These are phyloP conservation scores for Gryon sp. DNA, from an alignment of 1,140 invertebrate species.

Conservation along the genomic window DNA sequence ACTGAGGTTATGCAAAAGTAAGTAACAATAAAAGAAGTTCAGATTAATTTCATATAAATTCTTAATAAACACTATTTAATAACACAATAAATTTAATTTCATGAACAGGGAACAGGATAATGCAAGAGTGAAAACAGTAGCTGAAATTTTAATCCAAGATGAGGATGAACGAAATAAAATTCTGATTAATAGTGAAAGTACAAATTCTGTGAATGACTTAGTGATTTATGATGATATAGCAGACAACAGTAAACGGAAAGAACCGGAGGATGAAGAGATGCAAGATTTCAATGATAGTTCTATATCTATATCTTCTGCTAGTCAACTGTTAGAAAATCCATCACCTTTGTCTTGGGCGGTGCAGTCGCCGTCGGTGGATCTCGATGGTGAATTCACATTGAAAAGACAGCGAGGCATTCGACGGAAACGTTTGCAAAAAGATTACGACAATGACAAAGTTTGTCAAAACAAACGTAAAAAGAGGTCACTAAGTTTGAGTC, in stretches of 20 bases:
- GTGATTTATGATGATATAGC: slow-evolving; percentile 71
- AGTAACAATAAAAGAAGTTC: slow-evolving; percentile 11
- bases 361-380: slow-evolving; percentile 71
- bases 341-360: slow-evolving; percentile 76
- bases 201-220: slow-evolving; percentile 24
- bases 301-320: slow-evolving; percentile 75
- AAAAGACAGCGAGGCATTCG: slow-evolving; percentile 77
- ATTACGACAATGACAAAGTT: slow-evolving; percentile 57
- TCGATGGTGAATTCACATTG: slow-evolving; percentile 75
- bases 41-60: background rate
- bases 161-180: slow-evolving; percentile 68
- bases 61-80: background rate
- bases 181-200: slow-evolving; percentile 36
- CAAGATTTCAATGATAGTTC: slow-evolving; percentile 74
- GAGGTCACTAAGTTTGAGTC: slow-evolving; percentile 64
- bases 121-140: slow-evolving; percentile 68
- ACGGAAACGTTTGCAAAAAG: slow-evolving; percentile 72
- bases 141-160: slow-evolving; percentile 72
- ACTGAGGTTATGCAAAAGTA: slow-evolving; percentile 73
- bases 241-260: slow-evolving; percentile 27
- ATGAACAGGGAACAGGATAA: slow-evolving; percentile 69
- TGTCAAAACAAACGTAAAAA: slow-evolving; percentile 69
- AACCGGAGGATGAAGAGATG: slow-evolving; percentile 44
- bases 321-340: slow-evolving; percentile 76
- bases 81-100: background rate